Percentiles rank a stretch among this genome's conserved stretches.
These are phyloP conservation scores for Danionella dracula DNA, from an alignment of 2,797 vertebrate genomes.

Conservation along the genomic window DNA sequence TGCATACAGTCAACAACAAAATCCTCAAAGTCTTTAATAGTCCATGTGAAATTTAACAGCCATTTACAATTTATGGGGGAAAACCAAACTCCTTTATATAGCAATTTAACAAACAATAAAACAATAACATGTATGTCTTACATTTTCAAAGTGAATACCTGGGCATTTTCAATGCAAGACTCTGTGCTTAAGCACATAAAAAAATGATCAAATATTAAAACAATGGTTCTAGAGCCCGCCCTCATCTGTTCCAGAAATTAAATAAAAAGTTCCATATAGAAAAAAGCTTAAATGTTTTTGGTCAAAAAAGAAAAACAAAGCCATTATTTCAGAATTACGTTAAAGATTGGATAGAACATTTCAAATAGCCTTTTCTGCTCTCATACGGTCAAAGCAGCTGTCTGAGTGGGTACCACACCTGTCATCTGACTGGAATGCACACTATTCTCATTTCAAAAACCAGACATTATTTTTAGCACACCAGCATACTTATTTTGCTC, in stretches of 20 bases:
- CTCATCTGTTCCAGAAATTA: too few relatives aligned
- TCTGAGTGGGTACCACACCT: not conserved
- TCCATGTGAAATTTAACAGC: not conserved
- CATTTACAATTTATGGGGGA: too few relatives aligned
- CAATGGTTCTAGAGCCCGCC: constrained; percentile 1
- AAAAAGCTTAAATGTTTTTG: too few relatives aligned
- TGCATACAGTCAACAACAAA: too few relatives aligned
- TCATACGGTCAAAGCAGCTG: not conserved
- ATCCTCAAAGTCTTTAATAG: not conserved
- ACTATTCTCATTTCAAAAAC: not conserved
- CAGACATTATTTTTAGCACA: too few relatives aligned
- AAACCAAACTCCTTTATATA: not conserved
- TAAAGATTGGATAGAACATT: constrained; percentile 24
- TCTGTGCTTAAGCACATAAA: constrained; percentile 27
- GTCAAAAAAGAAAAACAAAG: constrained; percentile 54
- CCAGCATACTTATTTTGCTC: too few relatives aligned
- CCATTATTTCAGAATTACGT: constrained; percentile 34
- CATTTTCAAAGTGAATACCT: not conserved
- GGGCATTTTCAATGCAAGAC: not conserved
- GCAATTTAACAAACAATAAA: not conserved
- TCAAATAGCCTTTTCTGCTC: not conserved
- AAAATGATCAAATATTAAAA: constrained; percentile 55
- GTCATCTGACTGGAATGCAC: too few relatives aligned
- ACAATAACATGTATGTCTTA: not conserved
- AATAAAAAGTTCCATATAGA: too few relatives aligned